Percentiles rank a stretch among this genome's conserved stretches.
Conservation (phyloP, 2,888 invertebrate species). For the Dromius quadrimaculatus region DNA sequence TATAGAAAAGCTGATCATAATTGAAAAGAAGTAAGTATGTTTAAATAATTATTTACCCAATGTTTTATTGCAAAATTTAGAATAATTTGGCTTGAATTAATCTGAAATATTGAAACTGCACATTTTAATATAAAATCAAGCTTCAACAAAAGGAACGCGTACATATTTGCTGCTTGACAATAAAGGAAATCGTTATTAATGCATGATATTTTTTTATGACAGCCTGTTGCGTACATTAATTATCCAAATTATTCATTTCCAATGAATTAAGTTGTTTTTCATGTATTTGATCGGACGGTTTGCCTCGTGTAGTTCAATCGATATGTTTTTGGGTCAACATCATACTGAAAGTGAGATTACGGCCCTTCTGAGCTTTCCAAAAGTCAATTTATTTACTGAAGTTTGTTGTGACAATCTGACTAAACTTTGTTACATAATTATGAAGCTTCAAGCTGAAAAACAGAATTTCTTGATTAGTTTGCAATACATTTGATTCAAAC, state of each 20-base stretch:
- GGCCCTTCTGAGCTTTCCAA: neutral
- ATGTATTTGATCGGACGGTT: too few relatives aligned
- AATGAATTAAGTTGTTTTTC: too few relatives aligned
- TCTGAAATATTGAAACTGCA: too few relatives aligned
- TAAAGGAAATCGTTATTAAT: neutral
- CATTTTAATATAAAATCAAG: too few relatives aligned
- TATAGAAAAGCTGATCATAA: neutral
- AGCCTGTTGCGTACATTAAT: too few relatives aligned
- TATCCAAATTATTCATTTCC: too few relatives aligned
- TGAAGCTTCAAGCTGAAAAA: neutral
- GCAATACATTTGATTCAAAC: neutral
- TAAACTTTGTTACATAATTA: neutral
- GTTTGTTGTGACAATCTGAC: neutral
- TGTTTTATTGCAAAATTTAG: too few relatives aligned
- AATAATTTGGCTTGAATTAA: too few relatives aligned
- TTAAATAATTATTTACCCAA: neutral
- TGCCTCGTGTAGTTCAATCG: slow-evolving; percentile 12
- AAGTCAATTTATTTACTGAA: neutral
- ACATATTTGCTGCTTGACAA: too few relatives aligned
- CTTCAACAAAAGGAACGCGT: too few relatives aligned
- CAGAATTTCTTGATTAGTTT: neutral
- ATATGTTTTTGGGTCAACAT: slow-evolving; percentile 49
- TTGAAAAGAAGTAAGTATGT: neutral
- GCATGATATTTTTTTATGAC: neutral
- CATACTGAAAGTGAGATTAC: slow-evolving; percentile 29